Evolutionary conservation across 2,113 vertebrate genomes (phyloP).

Genomic region (Cariama cristata): DNA sequence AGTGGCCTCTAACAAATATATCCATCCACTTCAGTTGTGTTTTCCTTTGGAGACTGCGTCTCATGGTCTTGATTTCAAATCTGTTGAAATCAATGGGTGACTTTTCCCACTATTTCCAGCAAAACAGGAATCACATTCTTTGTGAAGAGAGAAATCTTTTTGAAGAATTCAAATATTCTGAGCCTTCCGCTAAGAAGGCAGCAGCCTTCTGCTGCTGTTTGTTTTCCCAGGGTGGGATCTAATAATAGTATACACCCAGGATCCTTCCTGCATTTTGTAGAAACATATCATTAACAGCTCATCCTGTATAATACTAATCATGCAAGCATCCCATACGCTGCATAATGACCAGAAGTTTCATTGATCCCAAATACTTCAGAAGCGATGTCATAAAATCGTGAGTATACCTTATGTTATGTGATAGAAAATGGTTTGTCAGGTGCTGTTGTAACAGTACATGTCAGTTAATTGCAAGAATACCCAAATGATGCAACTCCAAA

Average conservation of each 20-base stretch:
- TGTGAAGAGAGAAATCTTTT: not conserved
- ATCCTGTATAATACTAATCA: not conserved
- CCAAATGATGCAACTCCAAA: not conserved
- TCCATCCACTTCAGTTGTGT: not conserved
- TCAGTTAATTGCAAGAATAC: not conserved
- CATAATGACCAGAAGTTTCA: not conserved
- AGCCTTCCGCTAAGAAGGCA: not conserved
- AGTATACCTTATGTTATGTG: not conserved
- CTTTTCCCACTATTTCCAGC: not conserved
- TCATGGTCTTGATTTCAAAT: not conserved
- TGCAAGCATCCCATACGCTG: fast-evolving
- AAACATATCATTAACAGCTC: not conserved
- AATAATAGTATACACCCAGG: not conserved
- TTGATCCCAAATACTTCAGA: not conserved
- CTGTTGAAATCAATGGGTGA: not conserved
- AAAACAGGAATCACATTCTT: not conserved
- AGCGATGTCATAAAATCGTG: not conserved
- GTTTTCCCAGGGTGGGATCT: not conserved
- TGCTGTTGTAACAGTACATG: not conserved
- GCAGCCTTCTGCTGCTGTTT: not conserved
- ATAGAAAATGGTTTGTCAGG: not conserved
- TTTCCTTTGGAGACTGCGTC: not conserved
- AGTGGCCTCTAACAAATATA: not conserved
- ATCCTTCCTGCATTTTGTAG: not conserved
- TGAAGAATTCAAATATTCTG: not conserved